Evolutionary conservation across 2,113 vertebrate species (phyloP).

Genomic region (Uria lomvia): DNA sequence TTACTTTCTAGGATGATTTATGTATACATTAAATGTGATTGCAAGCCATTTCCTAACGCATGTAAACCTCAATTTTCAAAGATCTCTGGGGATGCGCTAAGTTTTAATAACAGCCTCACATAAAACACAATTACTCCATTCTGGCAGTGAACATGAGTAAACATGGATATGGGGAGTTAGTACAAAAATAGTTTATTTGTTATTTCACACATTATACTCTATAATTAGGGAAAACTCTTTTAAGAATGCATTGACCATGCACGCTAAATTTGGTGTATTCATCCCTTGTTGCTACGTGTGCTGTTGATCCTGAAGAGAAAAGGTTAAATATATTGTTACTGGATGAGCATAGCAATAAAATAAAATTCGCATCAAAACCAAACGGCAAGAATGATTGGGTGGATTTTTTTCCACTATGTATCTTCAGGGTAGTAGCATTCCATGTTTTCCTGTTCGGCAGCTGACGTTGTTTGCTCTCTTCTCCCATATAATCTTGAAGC

Average conservation of each 20-base stretch:
- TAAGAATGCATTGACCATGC: neutral
- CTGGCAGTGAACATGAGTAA: neutral
- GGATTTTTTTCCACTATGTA: neutral
- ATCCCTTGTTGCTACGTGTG: neutral
- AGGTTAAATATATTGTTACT: neutral
- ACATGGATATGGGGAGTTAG: neutral
- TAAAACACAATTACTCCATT: neutral
- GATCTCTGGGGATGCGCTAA: neutral
- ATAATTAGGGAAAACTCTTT: neutral
- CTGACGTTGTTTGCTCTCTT: neutral
- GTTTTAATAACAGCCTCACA: neutral
- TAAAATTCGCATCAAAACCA: neutral
- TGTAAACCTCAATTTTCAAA: neutral
- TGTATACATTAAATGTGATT: neutral
- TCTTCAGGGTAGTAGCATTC: neutral
- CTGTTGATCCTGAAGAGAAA: neutral
- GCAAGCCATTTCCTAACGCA: neutral
- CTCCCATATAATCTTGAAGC: neutral
- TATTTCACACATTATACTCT: neutral
- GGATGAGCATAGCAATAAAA: neutral
- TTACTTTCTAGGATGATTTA: slow-evolving; percentile 6
- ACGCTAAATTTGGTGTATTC: neutral
- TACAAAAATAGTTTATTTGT: neutral
- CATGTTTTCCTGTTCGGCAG: neutral
- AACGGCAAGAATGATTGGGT: neutral